A percentile compares a stretch with the other conserved stretches of the same genome.
Conservation (phyloP, 2,888 invertebrate species). For the Hyles lineata region DNA sequence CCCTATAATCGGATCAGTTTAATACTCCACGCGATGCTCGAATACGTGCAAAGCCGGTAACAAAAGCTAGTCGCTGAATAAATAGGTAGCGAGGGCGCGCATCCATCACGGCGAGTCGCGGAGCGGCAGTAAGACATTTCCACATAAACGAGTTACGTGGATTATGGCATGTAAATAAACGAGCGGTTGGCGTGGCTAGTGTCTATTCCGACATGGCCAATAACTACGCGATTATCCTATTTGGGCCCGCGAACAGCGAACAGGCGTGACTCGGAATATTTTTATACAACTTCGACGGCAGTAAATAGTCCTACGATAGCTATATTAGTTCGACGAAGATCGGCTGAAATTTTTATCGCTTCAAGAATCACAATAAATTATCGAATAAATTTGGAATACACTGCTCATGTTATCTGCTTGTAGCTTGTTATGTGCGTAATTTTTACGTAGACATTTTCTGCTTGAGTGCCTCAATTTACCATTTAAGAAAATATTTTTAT, state of each 20-base stretch:
- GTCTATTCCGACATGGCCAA: conserved; percentile 78
- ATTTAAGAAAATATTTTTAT: too few species aligned
- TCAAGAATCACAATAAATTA: conserved; percentile 19
- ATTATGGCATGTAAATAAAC: conserved; percentile 76
- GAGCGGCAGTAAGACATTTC: conserved; percentile 61
- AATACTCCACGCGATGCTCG: background rate
- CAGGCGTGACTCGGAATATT: conserved; percentile 76
- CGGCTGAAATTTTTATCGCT: conserved; percentile 15
- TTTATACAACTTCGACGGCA: conserved; percentile 54
- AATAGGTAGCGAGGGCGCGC: conserved; percentile 41
- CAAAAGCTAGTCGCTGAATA: conserved; percentile 20
- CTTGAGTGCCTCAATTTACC: background rate
- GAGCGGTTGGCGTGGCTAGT: conserved; percentile 80
- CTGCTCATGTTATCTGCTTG: conserved; percentile 8
- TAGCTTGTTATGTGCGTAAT: background rate
- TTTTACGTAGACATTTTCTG: background rate
- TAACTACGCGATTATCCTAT: conserved; percentile 80
- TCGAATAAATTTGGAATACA: background rate
- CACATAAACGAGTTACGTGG: conserved; percentile 66
- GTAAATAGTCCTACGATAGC: conserved; percentile 46
- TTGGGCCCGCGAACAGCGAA: conserved; percentile 68
- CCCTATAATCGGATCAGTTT: background rate
- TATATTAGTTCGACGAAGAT: conserved; percentile 43
- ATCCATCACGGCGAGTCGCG: conserved; percentile 53
- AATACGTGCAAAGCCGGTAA: background rate